Evolutionary conservation across 2,888 invertebrate species (phyloP).

Genomic region (Archips xylosteana): DNA sequence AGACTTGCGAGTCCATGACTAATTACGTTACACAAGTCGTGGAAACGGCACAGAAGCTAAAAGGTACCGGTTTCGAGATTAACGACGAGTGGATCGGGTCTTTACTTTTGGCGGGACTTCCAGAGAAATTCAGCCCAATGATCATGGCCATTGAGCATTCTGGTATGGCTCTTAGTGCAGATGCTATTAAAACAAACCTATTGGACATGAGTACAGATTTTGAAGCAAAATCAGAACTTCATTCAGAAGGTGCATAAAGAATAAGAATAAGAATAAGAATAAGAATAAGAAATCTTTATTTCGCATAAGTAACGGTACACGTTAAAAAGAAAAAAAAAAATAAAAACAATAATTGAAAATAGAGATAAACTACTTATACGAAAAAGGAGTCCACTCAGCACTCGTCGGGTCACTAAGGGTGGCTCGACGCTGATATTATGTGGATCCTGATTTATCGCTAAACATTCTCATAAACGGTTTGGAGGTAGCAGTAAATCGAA

Average conservation of each 20-base stretch:
- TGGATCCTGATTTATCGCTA: background rate
- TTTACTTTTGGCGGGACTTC: conserved; percentile 30
- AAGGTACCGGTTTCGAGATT: conserved; percentile 20
- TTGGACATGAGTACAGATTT: conserved; percentile 42
- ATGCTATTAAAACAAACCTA: conserved; percentile 8
- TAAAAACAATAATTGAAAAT: too few species aligned
- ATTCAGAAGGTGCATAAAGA: too few species aligned
- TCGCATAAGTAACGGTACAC: too few species aligned
- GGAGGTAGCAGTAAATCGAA: background rate
- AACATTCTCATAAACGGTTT: too few species aligned
- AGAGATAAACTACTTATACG: too few species aligned
- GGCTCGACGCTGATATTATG: too few species aligned
- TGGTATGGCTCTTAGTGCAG: background rate
- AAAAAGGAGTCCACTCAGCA: too few species aligned
- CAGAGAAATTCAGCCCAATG: conserved; percentile 36
- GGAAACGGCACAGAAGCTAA: conserved; percentile 23
- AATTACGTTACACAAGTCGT: conserved; percentile 11
- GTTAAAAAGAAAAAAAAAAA: too few species aligned
- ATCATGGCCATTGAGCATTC: conserved; percentile 32
- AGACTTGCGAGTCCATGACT: conserved; percentile 19
- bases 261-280: too few species aligned
- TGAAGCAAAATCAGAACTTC: background rate
- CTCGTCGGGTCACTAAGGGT: too few species aligned
- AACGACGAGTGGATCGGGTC: conserved; percentile 11
- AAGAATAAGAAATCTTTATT: too few species aligned